These are phyloP conservation scores for Cyanistes caeruleus DNA, from an alignment of 2,113 vertebrate species.

Conservation along the genomic window DNA sequence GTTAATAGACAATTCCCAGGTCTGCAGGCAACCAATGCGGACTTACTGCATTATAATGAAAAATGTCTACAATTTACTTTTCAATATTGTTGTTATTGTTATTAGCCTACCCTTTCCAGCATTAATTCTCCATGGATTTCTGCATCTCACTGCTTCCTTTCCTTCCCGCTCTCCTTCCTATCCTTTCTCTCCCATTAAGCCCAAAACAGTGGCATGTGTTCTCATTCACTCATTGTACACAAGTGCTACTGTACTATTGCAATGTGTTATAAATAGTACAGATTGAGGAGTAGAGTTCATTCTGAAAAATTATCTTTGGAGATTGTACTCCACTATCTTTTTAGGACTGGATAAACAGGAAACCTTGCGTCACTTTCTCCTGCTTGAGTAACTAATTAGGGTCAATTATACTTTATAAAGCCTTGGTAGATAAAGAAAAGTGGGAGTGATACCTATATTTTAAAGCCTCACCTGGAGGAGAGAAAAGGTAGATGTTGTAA, in stretches of 20 bases:
- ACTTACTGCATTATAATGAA: background rate
- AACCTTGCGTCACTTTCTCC: constrained; percentile 12
- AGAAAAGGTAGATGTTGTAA: background rate
- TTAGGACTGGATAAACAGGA: constrained; percentile 34
- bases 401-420: constrained; percentile 9
- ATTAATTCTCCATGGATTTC: background rate
- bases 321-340: background rate
- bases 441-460: background rate
- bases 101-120: background rate
- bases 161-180: background rate
- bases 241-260: background rate
- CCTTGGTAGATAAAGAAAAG: background rate
- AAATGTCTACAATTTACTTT: background rate
- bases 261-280: constrained; percentile 33
- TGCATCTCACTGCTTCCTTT: background rate
- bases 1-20: background rate
- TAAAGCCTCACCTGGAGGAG: background rate
- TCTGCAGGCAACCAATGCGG: background rate
- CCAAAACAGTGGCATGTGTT: background rate
- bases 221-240: background rate
- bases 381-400: constrained; percentile 10
- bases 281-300: constrained; percentile 15
- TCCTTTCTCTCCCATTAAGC: background rate
- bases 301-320: constrained; percentile 51
- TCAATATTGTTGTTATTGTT: background rate